Percentiles rank a stretch among this genome's conserved stretches.
These are phyloP conservation scores for Clitarchus hookeri DNA, from an alignment of 2,888 invertebrate genomes.

Conservation along the genomic window DNA sequence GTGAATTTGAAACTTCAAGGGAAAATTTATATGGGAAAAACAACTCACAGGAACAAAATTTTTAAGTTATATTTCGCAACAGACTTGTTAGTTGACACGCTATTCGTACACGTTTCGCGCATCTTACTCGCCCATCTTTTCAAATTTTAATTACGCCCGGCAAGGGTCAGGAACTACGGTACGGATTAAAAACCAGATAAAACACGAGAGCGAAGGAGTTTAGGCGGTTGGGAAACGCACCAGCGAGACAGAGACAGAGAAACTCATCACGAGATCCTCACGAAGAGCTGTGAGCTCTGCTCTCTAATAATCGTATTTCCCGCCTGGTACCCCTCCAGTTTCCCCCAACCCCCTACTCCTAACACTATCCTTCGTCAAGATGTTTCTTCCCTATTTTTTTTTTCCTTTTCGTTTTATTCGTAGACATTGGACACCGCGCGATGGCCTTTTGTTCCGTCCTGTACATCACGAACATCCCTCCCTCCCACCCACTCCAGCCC, in stretches of 20 bases:
- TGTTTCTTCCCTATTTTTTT: conserved; percentile 31
- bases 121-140: not conserved
- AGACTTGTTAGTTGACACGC: not conserved
- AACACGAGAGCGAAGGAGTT: not conserved
- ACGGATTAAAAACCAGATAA: not conserved
- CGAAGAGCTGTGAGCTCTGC: conserved; percentile 25
- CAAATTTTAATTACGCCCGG: not conserved
- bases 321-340: conserved; percentile 12
- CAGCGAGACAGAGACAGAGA: not conserved
- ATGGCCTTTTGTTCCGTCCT: conserved; percentile 35
- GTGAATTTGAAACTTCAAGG: too few relatives aligned
- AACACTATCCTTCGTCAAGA: not conserved
- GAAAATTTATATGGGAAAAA: too few relatives aligned
- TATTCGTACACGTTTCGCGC: too few relatives aligned
- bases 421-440: conserved; percentile 16
- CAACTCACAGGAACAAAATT: too few relatives aligned
- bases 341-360: not conserved
- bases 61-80: too few relatives aligned
- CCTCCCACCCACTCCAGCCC: conserved; percentile 4
- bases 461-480: conserved; percentile 28
- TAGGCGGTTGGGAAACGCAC: not conserved
- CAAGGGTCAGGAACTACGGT: not conserved
- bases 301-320: conserved; percentile 27
- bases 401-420: not conserved
- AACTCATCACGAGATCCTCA: conserved; percentile 17